These are phyloP conservation scores for Anguilla rostrata DNA, from an alignment of 2,113 vertebrate species.

Conservation along the genomic window DNA sequence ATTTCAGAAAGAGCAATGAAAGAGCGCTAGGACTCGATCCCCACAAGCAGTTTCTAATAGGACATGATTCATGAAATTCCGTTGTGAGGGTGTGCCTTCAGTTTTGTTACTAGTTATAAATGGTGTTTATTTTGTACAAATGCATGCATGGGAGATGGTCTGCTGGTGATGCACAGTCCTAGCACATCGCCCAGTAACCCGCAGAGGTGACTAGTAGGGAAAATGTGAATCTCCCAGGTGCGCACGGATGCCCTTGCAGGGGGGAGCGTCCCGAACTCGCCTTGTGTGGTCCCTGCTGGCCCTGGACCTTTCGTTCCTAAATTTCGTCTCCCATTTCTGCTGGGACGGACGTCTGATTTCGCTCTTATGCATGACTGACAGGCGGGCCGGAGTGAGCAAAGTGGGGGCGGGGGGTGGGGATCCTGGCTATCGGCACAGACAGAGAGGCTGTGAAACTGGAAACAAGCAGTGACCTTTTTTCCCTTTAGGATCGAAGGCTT, in stretches of 20 bases:
- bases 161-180: not conserved
- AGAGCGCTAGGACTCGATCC: not conserved
- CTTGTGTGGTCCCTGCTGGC: not conserved
- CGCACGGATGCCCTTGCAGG: not conserved
- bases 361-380: conserved; percentile 72
- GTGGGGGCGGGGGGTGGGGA: conserved; percentile 58
- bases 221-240: not conserved
- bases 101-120: not conserved
- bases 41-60: not conserved
- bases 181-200: not conserved
- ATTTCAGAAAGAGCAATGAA: not conserved
- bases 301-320: conserved; percentile 38
- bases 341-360: conserved; percentile 78
- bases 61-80: not conserved
- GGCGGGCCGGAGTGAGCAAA: conserved; percentile 39
- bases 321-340: conserved; percentile 75
- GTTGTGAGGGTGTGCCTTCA: not conserved
- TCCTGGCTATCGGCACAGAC: conserved; percentile 68
- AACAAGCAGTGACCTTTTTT: conserved; percentile 70
- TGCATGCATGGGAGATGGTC: not conserved
- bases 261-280: conserved; percentile 39
- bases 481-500: conserved; percentile 61
- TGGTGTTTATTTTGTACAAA: conserved; percentile 6
- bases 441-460: conserved; percentile 80
- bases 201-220: conserved; percentile 17